Base-by-base conservation (phyloP, 2,797 vertebrate species). In the Poecile montanus region DNA sequence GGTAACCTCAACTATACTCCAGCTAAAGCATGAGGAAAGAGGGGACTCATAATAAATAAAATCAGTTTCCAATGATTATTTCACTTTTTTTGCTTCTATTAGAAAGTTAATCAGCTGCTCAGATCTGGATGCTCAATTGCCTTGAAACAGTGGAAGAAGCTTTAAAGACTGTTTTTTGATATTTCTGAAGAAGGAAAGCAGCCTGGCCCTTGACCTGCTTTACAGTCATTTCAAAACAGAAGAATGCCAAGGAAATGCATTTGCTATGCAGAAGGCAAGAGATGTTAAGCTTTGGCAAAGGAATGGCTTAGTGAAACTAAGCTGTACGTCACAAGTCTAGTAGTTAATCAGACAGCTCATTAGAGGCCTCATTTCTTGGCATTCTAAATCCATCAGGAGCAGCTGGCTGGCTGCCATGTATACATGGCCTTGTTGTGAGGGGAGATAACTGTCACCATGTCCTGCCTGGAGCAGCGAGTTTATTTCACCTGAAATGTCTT, bases 291-390 rank as follows among this genome's bases (percentile, higher is more conserved):
- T 88, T 56, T 93, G 91, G 85, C 91, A 96, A 84, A 89, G 36
- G 42, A 91, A 66, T 16, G 38, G 86, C 60, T 85, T 73, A 21
- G 62, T 68, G 85, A 95, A 90, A 85, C 81, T 77, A 76, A 85
- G 77, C 61, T 72, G 91, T 77, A 82, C 80, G 79, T 87, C 38
- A 34, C 51, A 95, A 90, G 81, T 80, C 75, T 36, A 80, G 63
- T 70, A 88, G 80, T 73, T 95, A 96, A 97, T 96, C 88, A 93
- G 89, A 91, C 53, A 92, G 70, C 73, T 87, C 83, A 91, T 94
- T 95, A 97, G 92, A 91, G 54, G 81, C 94, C 8, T 34, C 34
- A 34, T 91, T 97, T 88, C 93, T 96, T 94, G 91, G 95, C 85
- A 92, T 95, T 68, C 42, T 83, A 94, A 94, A 74, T 42, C 45